Conservation (phyloP, 2,888 invertebrate genomes). For the Scaptomyza cyrtandrae region DNA sequence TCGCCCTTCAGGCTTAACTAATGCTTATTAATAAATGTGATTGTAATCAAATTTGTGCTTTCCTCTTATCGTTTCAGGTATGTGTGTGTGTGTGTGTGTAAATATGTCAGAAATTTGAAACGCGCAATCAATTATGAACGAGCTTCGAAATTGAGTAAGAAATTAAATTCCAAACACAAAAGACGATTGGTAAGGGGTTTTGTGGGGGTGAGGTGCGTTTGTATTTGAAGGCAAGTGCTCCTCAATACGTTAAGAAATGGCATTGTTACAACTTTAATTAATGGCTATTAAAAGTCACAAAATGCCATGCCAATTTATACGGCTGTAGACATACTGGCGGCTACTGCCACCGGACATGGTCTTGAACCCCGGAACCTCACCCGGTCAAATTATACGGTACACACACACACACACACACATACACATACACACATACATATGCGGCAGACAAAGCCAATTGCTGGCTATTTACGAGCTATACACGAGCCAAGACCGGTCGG, state of each 20-base stretch:
- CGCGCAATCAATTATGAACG: constrained; percentile 42
- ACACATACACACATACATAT: constrained; percentile 5
- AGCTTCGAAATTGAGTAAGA: constrained; percentile 63
- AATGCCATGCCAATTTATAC: constrained; percentile 60
- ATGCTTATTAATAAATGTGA: constrained; percentile 36
- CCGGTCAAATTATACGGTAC: constrained; percentile 38
- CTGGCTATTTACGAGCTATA: constrained; percentile 59
- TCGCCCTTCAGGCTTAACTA: constrained; percentile 6
- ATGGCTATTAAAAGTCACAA: constrained; percentile 63
- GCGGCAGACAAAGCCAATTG: constrained; percentile 48
- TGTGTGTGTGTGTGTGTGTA: constrained; percentile 32
- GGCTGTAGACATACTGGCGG: constrained; percentile 52
- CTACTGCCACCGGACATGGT: constrained; percentile 18
- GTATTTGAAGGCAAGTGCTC: constrained; percentile 27
- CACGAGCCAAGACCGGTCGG: neutral
- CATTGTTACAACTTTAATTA: constrained; percentile 75
- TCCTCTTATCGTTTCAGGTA: constrained; percentile 62
- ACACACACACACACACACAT: constrained; percentile 10
- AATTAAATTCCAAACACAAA: constrained; percentile 57
- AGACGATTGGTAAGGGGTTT: neutral
- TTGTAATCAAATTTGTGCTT: constrained; percentile 49
- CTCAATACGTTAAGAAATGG: constrained; percentile 55
- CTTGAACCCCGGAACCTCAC: constrained; percentile 32
- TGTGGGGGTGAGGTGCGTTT: neutral
- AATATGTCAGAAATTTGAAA: constrained; percentile 48